Evolutionary conservation across 2,797 vertebrate species (phyloP), one percentile per base, ranked within the genome.

Genomic region (Nyctalus aviator): DNA sequence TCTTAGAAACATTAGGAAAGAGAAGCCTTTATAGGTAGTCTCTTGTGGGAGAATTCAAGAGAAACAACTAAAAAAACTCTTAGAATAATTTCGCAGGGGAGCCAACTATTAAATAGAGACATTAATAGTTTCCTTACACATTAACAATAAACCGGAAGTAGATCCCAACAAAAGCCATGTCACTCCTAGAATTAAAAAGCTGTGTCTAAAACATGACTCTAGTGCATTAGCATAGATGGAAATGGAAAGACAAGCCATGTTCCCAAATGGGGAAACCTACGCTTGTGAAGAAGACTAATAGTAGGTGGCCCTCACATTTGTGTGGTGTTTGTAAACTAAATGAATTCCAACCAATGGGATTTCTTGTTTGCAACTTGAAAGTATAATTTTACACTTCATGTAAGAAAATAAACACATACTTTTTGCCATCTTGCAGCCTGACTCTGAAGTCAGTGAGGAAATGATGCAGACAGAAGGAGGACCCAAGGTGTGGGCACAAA

Each of bases 51-150:
- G 50, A 86, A 59, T 41, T 23, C 13, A 57, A 59, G 41, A 83
- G 57, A 90, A 94, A 88, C 48, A 72, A 92, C 23, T 77, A 46
- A 91, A 90, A 90, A 91, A 88, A 57, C 66, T 59, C 18, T 57
- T 77, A 57, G 27, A 85, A 64, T 88, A 87, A 55, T 94, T 95
- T 87, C 75, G 59, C 8, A 55, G 46, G 53, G 72, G 46, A 68
- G 32, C 53, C 53, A 81, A 64, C 41, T 82, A 68, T 44, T 79
- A 72, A 75, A 35, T 66, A 81, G 41, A 81, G 76, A 92, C 87
- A 55, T 66, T 23, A 53, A 7, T 72, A 41, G 25, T 88, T 96
- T 94, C 69, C 85, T 92, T 91, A 62, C 30, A 37, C 32, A 32
- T 83, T 78, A 88, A 17, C n/a, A 94, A 71, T 35, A 64, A 85